phyloP scores from a whole-genome alignment of 1,140 invertebrate species.

The Caenorhabditis inopinata region DNA sequence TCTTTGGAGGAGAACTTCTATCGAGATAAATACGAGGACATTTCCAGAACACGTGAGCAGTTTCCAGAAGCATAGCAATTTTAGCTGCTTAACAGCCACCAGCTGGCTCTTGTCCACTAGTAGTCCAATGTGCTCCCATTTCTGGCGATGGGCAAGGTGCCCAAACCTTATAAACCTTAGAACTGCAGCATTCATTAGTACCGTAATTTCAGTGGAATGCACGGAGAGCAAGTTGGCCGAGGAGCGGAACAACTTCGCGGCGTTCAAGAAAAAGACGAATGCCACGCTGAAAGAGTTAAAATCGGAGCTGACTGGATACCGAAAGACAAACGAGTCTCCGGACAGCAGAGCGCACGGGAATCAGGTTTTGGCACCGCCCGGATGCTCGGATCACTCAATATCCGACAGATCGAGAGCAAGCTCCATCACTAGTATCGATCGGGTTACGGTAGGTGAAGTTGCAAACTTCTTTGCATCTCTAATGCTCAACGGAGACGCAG shows the following conservation, averaged over 20 bases:
- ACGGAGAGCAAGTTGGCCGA: not conserved
- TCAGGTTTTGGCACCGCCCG: not conserved
- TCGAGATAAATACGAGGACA: constrained; percentile 3
- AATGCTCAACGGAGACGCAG: constrained; percentile 25
- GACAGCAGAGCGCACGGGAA: not conserved
- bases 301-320: not conserved
- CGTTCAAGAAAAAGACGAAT: constrained; percentile 31
- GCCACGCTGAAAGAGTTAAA: constrained; percentile 38
- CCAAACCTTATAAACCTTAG: too few relatives aligned
- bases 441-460: constrained; percentile 30
- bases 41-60: not conserved
- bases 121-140: too few relatives aligned
- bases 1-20: not conserved
- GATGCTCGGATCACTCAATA: not conserved
- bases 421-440: constrained; percentile 44
- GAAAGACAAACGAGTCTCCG: not conserved
- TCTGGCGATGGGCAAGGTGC: too few relatives aligned
- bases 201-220: constrained; percentile 15
- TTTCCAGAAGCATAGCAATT: not conserved
- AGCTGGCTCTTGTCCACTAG: too few relatives aligned
- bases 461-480: not conserved
- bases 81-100: too few relatives aligned
- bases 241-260: constrained; percentile 1
- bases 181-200: too few relatives aligned
- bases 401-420: constrained; percentile 26